These are phyloP conservation scores for Elymnias hypermnestra DNA, from an alignment of 1,140 invertebrate genomes.

Conservation along the genomic window DNA sequence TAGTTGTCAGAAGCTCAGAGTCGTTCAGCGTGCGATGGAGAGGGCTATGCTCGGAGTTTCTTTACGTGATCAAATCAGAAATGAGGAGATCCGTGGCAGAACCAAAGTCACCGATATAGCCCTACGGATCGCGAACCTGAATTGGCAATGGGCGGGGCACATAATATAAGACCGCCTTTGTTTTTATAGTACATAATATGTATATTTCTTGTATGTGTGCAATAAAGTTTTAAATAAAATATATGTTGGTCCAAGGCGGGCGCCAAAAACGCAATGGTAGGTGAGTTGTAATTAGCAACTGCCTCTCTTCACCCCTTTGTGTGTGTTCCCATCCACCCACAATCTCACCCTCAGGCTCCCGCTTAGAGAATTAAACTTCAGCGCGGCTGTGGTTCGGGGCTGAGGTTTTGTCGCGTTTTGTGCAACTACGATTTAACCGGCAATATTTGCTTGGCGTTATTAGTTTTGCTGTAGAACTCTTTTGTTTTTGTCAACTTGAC, in stretches of 20 bases:
- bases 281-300: constrained; percentile 70
- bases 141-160: too few relatives aligned
- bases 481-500: constrained; percentile 25
- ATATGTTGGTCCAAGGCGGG: constrained; percentile 32
- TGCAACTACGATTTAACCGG: constrained; percentile 67
- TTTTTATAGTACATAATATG: too few relatives aligned
- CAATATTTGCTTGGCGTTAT: constrained; percentile 65
- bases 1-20: too few relatives aligned
- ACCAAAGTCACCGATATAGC: too few relatives aligned
- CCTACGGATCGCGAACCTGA: too few relatives aligned
- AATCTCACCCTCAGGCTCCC: constrained; percentile 9
- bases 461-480: constrained; percentile 52
- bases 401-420: constrained; percentile 66
- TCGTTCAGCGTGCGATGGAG: too few relatives aligned
- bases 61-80: too few relatives aligned
- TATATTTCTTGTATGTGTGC: too few relatives aligned
- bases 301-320: constrained; percentile 22
- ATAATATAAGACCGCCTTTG: too few relatives aligned
- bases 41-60: too few relatives aligned
- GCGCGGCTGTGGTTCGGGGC: constrained; percentile 60
- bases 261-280: constrained; percentile 60
- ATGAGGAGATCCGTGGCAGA: too few relatives aligned
- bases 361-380: constrained; percentile 61
- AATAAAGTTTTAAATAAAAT: neutral
- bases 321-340: constrained; percentile 19